A percentile compares a stretch with the other conserved stretches of the same genome.
phyloP scores from a whole-genome alignment of 2,888 invertebrate species.

The Tholera decimalis region DNA sequence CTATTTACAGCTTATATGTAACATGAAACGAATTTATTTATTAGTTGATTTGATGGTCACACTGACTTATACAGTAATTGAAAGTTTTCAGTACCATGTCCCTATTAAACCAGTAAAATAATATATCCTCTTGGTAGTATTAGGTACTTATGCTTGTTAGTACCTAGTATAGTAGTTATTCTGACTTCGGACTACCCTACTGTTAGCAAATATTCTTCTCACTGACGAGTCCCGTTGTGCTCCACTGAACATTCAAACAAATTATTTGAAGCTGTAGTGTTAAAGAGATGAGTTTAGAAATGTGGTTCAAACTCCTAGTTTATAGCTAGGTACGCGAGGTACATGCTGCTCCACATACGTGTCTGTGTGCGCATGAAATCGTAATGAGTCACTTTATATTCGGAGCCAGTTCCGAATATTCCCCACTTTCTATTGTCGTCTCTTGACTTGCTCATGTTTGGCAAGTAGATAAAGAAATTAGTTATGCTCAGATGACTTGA shows the following conservation, averaged over 20 bases:
- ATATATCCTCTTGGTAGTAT: too few species aligned
- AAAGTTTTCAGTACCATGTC: too few species aligned
- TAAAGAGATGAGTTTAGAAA: not conserved
- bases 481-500: conserved; percentile 36
- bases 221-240: too few species aligned
- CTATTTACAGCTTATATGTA: too few species aligned
- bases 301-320: not conserved
- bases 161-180: too few species aligned
- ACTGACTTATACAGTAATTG: too few species aligned
- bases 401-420: conserved; percentile 51
- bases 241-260: too few species aligned
- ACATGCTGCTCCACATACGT: conserved; percentile 28
- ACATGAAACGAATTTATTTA: too few species aligned
- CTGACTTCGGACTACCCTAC: too few species aligned
- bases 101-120: too few species aligned
- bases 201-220: not conserved
- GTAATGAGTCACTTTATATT: conserved; percentile 73
- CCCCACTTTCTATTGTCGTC: conserved; percentile 69
- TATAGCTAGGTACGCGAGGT: conserved; percentile 7
- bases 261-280: not conserved
- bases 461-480: conserved; percentile 64
- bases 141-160: too few species aligned
- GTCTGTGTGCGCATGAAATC: conserved; percentile 60
- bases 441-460: conserved; percentile 67
- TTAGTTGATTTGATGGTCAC: too few species aligned